Percentiles rank a stretch among this genome's conserved stretches.
phyloP scores from a whole-genome alignment of 2,888 invertebrate species.

The Metalampra italica region DNA sequence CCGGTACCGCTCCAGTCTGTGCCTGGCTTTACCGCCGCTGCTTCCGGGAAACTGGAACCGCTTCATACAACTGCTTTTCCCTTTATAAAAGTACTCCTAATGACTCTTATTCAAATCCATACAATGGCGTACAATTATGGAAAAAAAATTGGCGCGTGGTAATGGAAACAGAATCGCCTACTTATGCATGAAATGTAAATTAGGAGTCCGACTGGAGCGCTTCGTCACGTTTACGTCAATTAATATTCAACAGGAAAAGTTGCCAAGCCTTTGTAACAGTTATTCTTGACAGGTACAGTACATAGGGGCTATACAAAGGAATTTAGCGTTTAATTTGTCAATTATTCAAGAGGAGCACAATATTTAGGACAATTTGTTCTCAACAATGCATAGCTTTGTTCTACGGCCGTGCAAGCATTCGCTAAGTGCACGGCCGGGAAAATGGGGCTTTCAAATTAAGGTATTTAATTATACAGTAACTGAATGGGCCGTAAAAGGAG shows the following conservation, averaged over 20 bases:
- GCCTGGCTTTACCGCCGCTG: conserved; percentile 17
- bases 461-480: background rate
- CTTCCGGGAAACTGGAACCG: conserved; percentile 22
- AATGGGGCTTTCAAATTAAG: background rate
- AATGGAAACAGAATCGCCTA: conserved; percentile 29
- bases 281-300: background rate
- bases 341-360: background rate
- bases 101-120: conserved; percentile 28
- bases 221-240: conserved; percentile 25
- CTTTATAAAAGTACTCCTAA: conserved; percentile 25
- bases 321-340: conserved; percentile 1
- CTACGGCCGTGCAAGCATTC: background rate
- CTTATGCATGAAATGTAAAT: conserved; percentile 41
- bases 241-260: conserved; percentile 26
- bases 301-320: background rate
- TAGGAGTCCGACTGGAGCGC: conserved; percentile 20
- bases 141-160: conserved; percentile 31
- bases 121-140: conserved; percentile 32
- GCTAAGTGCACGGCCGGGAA: background rate
- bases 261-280: conserved; percentile 11
- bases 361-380: conserved; percentile 3
- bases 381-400: conserved; percentile 4
- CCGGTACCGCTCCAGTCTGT: no score
- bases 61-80: conserved; percentile 8
- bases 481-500: background rate